Evolutionary conservation across 2,113 vertebrate species (phyloP).

Genomic region (Halcyon senegalensis): DNA sequence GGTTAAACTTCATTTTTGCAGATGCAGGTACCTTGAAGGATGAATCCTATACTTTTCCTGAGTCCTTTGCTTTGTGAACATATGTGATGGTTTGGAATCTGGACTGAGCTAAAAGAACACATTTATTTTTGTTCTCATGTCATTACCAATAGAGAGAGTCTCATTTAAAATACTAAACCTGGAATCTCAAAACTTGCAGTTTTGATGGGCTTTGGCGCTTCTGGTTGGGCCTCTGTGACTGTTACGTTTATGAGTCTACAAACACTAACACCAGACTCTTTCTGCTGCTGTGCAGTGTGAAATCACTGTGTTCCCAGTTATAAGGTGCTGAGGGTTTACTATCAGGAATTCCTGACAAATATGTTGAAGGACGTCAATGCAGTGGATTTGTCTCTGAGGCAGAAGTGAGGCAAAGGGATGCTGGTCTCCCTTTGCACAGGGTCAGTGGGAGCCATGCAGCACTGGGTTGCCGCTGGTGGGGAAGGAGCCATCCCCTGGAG

Average conservation of each 20-base stretch:
- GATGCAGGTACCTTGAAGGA: not conserved
- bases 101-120: not conserved
- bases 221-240: not conserved
- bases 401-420: not conserved
- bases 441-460: not conserved
- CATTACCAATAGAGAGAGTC: not conserved
- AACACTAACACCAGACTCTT: not conserved
- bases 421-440: accelerated
- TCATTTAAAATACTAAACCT: not conserved
- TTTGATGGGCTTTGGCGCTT: not conserved
- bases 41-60: not conserved
- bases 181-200: not conserved
- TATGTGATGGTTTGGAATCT: not conserved
- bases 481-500: not conserved
- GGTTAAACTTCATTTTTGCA: not conserved
- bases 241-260: not conserved
- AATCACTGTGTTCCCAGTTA: not conserved
- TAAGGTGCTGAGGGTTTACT: not conserved
- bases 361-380: not conserved
- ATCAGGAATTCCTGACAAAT: not conserved
- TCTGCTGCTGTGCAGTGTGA: not conserved
- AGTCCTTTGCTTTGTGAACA: not conserved
- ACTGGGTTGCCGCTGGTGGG: not conserved
- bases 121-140: not conserved
- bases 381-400: not conserved